Evolutionary conservation across 2,888 invertebrate species (phyloP).

Genomic region (Eupithecia abbreviata): DNA sequence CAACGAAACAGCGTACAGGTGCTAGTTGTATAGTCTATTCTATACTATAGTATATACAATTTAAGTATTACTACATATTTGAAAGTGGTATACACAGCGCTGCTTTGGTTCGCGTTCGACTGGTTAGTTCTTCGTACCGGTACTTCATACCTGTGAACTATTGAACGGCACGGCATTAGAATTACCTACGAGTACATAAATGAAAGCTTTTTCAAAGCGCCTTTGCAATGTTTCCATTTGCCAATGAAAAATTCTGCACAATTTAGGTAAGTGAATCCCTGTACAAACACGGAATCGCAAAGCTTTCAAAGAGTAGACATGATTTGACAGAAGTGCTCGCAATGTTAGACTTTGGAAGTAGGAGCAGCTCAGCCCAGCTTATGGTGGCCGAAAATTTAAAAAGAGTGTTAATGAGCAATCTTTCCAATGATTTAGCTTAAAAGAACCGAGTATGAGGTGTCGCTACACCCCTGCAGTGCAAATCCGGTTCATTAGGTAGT

Average conservation of each 20-base stretch:
- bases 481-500: constrained; percentile 19
- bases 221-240: constrained; percentile 9
- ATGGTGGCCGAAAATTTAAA: not conserved
- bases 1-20: not conserved
- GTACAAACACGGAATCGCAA: not conserved
- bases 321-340: not conserved
- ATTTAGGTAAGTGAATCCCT: not conserved
- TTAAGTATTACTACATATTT: no score
- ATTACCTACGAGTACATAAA: not conserved
- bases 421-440: not conserved
- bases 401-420: not conserved
- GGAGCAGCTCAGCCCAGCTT: not conserved
- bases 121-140: not conserved
- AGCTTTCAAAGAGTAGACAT: not conserved
- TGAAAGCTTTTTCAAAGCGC: not conserved
- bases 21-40: not conserved
- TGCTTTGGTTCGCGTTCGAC: not conserved
- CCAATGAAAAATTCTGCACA: not conserved
- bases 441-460: not conserved
- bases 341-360: not conserved
- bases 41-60: no score
- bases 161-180: constrained; percentile 1
- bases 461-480: constrained; percentile 5
- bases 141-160: not conserved
- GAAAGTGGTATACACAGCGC: not conserved